phyloP scores from a whole-genome alignment of 2,888 invertebrate genomes.

The Magallana nippona region DNA sequence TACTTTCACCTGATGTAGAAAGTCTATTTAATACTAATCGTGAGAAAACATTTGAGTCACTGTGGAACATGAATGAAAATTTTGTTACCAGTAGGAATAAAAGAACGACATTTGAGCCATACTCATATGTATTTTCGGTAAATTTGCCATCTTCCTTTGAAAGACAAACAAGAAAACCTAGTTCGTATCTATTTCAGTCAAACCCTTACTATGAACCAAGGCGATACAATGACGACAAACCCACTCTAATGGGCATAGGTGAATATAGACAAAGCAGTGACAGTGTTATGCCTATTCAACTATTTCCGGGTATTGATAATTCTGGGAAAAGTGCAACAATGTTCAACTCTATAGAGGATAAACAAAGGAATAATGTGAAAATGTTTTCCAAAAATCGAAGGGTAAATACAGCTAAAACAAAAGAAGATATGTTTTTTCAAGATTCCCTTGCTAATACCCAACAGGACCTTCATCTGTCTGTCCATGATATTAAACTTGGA shows the following conservation, averaged over 20 bases:
- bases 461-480: conserved; percentile 10
- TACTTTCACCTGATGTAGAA: background rate
- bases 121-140: conserved; percentile 13
- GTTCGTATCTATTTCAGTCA: conserved; percentile 15
- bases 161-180: background rate
- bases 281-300: conserved; percentile 11
- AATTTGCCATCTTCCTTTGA: conserved; percentile 21
- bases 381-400: background rate
- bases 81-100: background rate
- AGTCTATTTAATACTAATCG: background rate
- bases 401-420: background rate
- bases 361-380: background rate
- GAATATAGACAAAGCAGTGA: conserved; percentile 25
- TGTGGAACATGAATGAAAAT: background rate
- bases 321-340: background rate
- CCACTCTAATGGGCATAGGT: background rate
- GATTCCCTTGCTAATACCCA: background rate
- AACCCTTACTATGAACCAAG: background rate
- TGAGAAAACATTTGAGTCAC: background rate
- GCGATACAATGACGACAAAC: conserved; percentile 9
- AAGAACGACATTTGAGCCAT: conserved; percentile 9
- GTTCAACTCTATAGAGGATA: conserved; percentile 8
- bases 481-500: background rate
- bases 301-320: background rate
- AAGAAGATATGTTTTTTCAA: background rate